Evolutionary conservation across 1,140 invertebrate species (phyloP).

Genomic region (Campoletis sonorensis): DNA sequence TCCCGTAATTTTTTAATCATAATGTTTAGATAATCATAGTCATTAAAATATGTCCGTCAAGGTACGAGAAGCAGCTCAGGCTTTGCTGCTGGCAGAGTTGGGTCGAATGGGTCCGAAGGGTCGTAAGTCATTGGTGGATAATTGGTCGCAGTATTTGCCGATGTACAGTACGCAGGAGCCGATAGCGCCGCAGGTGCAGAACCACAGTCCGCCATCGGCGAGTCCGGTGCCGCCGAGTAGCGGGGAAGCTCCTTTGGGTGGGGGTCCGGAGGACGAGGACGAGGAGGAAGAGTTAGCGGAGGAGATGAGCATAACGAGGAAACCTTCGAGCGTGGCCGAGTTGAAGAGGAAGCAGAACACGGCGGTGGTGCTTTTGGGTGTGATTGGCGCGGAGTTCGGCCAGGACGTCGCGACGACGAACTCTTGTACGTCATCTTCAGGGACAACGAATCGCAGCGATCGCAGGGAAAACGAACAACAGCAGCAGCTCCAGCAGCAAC

Average conservation of each 20-base stretch:
- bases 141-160: constrained; percentile 96
- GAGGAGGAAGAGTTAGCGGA: constrained; percentile 86
- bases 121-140: constrained; percentile 93
- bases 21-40: background rate
- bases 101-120: constrained; percentile 93
- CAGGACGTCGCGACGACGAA: constrained; percentile 87
- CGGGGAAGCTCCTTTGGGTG: constrained; percentile 58
- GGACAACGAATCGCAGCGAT: background rate
- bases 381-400: constrained; percentile 98
- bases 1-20: no score
- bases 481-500: no score
- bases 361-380: constrained; percentile 96
- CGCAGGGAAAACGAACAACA: constrained; percentile 75
- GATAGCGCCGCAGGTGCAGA: constrained; percentile 73
- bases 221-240: constrained; percentile 66
- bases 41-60: constrained; percentile 60
- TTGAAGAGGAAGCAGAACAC: constrained; percentile 97
- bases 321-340: constrained; percentile 90
- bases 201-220: constrained; percentile 70
- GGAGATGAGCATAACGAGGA: constrained; percentile 80
- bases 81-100: constrained; percentile 94
- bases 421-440: background rate
- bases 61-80: constrained; percentile 96
- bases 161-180: constrained; percentile 83
- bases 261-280: constrained; percentile 87